Conservation (phyloP, 1,140 invertebrate species). For the Ephestia elutella region DNA sequence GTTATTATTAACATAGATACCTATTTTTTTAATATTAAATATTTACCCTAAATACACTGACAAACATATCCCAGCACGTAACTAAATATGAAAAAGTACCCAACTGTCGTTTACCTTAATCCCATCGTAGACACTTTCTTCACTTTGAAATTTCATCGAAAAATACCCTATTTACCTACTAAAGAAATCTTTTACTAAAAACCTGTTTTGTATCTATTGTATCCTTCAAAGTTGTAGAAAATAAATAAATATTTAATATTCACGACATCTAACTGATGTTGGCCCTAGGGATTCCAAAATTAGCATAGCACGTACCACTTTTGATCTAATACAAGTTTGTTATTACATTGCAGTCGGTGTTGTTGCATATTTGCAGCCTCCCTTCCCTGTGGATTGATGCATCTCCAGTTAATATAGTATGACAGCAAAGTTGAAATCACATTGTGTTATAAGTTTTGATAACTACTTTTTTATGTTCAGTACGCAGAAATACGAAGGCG, state of each 20-base stretch:
- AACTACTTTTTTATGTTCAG: not conserved
- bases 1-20: too few species aligned
- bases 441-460: not conserved
- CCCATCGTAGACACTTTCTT: too few species aligned
- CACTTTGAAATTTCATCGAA: too few species aligned
- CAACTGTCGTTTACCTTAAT: too few species aligned
- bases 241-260: not conserved
- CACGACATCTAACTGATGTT: not conserved
- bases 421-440: not conserved
- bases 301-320: not conserved
- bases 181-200: too few species aligned
- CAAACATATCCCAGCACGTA: too few species aligned
- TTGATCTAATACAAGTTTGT: slow-evolving; percentile 1
- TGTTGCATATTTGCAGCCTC: slow-evolving; percentile 10
- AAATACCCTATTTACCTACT: too few species aligned
- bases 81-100: too few species aligned
- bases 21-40: too few species aligned
- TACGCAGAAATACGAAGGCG: not conserved
- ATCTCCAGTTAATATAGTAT: not conserved
- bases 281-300: not conserved
- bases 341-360: not conserved
- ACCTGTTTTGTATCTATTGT: too few species aligned
- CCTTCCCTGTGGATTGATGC: not conserved
- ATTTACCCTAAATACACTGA: too few species aligned
- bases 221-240: not conserved